A percentile compares a stretch with the other conserved stretches of the same genome.
These are phyloP conservation scores for Amphimedon queenslandica DNA, from an alignment of 37 sponge, comb jelly and placozoan genomes.

Conservation along the genomic window DNA sequence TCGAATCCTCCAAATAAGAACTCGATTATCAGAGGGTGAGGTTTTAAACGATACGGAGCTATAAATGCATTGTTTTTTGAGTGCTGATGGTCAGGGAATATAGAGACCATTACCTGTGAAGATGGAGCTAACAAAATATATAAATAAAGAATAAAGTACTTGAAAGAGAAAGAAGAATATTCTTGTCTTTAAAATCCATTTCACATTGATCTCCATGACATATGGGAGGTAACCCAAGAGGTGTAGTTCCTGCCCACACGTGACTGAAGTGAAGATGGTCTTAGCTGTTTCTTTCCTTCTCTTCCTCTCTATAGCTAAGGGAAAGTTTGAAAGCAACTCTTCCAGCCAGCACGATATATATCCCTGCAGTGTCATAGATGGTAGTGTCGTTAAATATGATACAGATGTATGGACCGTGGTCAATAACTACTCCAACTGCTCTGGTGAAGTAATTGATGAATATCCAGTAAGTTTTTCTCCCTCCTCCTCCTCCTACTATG, in stretches of 20 bases:
- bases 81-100: conserved; percentile 68
- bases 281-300: too few species aligned
- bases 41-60: conserved; percentile 24
- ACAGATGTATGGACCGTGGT: background rate
- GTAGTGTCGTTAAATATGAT: too few species aligned
- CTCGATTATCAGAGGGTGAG: conserved; percentile 41
- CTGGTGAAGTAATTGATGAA: background rate
- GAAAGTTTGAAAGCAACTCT: background rate
- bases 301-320: background rate
- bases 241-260: background rate
- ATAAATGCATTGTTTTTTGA: conserved; percentile 78
- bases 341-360: too few species aligned
- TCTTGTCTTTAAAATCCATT: background rate
- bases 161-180: background rate
- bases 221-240: background rate
- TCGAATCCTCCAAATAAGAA: conserved; percentile 62
- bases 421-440: background rate
- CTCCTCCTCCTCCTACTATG: background rate
- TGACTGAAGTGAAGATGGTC: background rate
- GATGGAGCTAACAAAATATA: background rate
- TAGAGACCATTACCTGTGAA: conserved; percentile 39
- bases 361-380: too few species aligned
- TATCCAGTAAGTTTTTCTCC: background rate
- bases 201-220: background rate
- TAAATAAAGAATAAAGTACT: background rate